Evolutionary conservation across 2,797 vertebrate genomes (phyloP), one percentile per base, ranked within the genome.

Genomic region (Clarias pachynema): DNA sequence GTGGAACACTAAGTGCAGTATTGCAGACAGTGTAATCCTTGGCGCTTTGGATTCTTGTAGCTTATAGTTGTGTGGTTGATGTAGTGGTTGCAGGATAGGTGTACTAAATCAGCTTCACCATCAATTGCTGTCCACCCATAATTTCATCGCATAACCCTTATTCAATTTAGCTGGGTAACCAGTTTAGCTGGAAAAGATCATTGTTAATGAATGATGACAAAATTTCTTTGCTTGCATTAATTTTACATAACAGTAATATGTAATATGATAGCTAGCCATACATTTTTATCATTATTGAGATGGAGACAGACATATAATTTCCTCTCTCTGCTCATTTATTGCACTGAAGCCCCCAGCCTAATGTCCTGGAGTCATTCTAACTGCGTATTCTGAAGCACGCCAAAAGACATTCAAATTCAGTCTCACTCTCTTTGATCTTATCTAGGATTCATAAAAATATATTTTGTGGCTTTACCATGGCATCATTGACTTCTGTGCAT

Each of bases 131-230:
- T 88, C 85, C 81, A 74, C 57, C 81, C 60, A 20, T 86, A 87
- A 87, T 89, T 87, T 86, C 81, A 86, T 87, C 85, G 60, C 68
- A 83, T 89, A 86, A 85, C 82, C 86, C 80, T 90, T 88, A 90
- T 90, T 90, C 79, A 86, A 90, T 89, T 89, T 82, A 68, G 75
- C 80, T 85, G 84, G 86, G 75, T 90, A 90, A 90, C 88, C 89
- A 80, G 88, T 89, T 90, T 90, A 89, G 89, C 83, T 69, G 87
- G 87, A 89, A 90, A 89, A 90, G 89, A 90, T 89, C 89, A 90
- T 75, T 86, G 86, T 87, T 90, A 90, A 90, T 90, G 87, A 87
- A 87, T 86, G 83, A 87, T 90, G 89, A 87, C 89, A 87, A 77
- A 85, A 88, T 89, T 85, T 87, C 87, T 88, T 87, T 85, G 87